Evolutionary conservation across 2,888 invertebrate genomes (phyloP), one percentile per base, ranked within the genome.

Genomic region (Acrocera orbiculus): DNA sequence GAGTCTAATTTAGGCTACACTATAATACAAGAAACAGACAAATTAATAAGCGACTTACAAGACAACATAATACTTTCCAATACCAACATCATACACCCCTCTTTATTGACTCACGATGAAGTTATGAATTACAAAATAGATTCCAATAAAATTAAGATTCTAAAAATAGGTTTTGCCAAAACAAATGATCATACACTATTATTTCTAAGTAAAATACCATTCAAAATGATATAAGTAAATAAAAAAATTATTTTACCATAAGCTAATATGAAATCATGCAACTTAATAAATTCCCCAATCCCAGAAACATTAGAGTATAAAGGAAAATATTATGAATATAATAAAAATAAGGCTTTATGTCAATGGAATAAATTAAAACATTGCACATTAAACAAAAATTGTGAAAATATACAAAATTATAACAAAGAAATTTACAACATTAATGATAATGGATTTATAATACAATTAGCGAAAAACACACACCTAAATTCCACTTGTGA

Each of bases 51-150:
- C 14, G 24, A 28, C 10, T 11, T 29, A n/a, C 34, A 34, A 19
- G 27, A 27, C 22, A 30, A 34, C 19, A 30, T 34, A 29, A 30
- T 34, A 13, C 16, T 34, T 17, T 22, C 20, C 15, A 19, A 27
- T 34, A 14, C 30, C 10, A 17, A 34, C n/a, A 30, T 34, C 10
- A 34, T 34, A 17, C 34, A 34, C n/a, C 34, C 28, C 32, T 30
- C 28, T 23, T 16, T 30, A 11, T 23, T 34, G 13, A 30, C 34
- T n/a, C 29, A 30, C 23, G 22, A 19, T 14, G 34, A 34, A 19
- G 19, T 30, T n/a, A 16, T 13, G 4, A 22, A 5, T 10, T 27
- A 30, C 16, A n/a, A 27, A 7, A 32, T 32, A 7, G 20, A 23
- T 24, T 27, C 27, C 14, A 27, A 27, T 27, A 27, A 27, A 13